Conservation (phyloP, 1,140 invertebrate genomes). For the Drosophila pruinosa region DNA sequence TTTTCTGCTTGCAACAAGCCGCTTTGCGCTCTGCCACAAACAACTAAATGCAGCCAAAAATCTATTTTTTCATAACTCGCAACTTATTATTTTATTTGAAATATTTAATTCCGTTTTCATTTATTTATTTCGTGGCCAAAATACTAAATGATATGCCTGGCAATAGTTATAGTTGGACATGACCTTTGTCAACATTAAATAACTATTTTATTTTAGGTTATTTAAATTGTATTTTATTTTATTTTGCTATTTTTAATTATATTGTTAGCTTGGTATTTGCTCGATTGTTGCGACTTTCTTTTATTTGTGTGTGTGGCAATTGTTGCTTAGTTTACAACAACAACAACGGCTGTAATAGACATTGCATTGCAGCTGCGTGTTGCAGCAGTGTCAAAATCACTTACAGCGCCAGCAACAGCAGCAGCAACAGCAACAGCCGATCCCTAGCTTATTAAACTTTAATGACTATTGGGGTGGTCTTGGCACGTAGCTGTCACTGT, state of each 20-base stretch:
- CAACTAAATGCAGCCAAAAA: background rate
- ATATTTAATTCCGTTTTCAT: too few relatives aligned
- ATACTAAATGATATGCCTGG: too few relatives aligned
- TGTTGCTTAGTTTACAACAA: background rate
- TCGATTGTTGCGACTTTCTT: background rate
- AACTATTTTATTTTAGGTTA: too few relatives aligned
- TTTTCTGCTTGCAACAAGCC: background rate
- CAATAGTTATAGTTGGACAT: too few relatives aligned
- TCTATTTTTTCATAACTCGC: too few relatives aligned
- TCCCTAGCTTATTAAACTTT: conserved; percentile 69
- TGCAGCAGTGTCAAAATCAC: conserved; percentile 33
- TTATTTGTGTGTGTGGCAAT: too few relatives aligned
- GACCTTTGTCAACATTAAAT: too few relatives aligned
- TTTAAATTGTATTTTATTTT: too few relatives aligned
- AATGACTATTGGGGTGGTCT: conserved; percentile 71
- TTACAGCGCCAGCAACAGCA: conserved; percentile 46
- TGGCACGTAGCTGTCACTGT: conserved; percentile 54
- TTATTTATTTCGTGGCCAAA: too few relatives aligned
- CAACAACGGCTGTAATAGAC: conserved; percentile 10
- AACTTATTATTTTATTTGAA: too few relatives aligned
- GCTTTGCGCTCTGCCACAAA: background rate
- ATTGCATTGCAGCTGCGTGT: conserved; percentile 34
- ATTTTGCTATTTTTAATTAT: background rate
- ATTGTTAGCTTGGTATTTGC: background rate
- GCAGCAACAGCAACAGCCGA: conserved; percentile 32